Percentiles rank a stretch among this genome's conserved stretches.
Evolutionary conservation across 1,140 invertebrate genomes (phyloP).

Genomic region (Batillaria attramentaria): DNA sequence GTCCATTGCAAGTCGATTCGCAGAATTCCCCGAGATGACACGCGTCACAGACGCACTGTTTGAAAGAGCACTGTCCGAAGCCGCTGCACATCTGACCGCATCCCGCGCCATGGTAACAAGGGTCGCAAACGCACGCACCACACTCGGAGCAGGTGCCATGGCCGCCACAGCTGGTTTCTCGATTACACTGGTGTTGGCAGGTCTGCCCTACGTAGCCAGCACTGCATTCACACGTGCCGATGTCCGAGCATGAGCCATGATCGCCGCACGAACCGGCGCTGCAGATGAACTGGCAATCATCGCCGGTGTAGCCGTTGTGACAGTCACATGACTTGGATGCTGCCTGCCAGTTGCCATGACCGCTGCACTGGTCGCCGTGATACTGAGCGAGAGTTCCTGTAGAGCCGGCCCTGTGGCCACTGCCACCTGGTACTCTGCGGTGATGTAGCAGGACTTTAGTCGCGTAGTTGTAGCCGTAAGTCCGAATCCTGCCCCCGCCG

Average conservation of each 20-base stretch:
- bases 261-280: constrained; percentile 41
- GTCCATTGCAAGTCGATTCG: constrained; percentile 57
- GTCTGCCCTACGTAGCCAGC: constrained; percentile 52
- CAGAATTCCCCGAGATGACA: constrained; percentile 58
- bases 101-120: constrained; percentile 58
- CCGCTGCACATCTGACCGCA: constrained; percentile 55
- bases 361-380: constrained; percentile 46
- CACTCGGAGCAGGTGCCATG: constrained; percentile 54
- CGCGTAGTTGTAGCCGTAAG: constrained; percentile 44
- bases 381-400: constrained; percentile 37
- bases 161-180: constrained; percentile 48
- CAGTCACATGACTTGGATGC: constrained; percentile 41
- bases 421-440: constrained; percentile 40
- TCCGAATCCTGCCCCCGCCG: constrained; percentile 56
- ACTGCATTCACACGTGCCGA: constrained; percentile 55
- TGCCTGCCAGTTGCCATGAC: constrained; percentile 45
- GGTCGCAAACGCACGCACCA: constrained; percentile 57
- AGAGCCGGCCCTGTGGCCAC: constrained; percentile 23
- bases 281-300: constrained; percentile 57
- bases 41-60: constrained; percentile 55
- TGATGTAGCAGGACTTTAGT: constrained; percentile 48
- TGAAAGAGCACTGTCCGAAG: constrained; percentile 49
- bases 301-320: constrained; percentile 44
- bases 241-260: constrained; percentile 51
- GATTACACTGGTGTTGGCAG: constrained; percentile 55